Conservation (phyloP, 2,888 invertebrate genomes). For the Tubulanus polymorphus region DNA sequence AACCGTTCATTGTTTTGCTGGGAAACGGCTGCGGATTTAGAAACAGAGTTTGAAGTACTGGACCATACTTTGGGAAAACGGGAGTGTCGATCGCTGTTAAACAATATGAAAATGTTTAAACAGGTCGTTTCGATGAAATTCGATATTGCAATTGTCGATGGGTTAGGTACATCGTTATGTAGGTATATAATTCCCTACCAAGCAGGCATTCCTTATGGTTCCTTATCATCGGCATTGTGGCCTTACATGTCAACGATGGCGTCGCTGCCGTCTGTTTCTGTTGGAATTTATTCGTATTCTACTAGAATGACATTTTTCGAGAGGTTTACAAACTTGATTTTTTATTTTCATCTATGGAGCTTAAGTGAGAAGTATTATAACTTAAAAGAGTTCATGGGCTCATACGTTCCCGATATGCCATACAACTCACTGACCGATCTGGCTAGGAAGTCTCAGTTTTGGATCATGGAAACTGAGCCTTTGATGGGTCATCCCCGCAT, state of each 20-base stretch:
- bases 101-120: constrained; percentile 3
- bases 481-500: constrained; percentile 22
- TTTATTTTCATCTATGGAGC: background rate
- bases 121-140: constrained; percentile 7
- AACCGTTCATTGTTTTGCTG: too few species aligned
- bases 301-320: too few species aligned
- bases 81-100: constrained; percentile 6
- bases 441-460: background rate
- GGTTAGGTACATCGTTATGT: background rate
- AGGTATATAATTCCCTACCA: constrained; percentile 12
- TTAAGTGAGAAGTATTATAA: background rate
- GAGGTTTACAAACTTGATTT: background rate
- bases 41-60: constrained; percentile 9
- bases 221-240: background rate
- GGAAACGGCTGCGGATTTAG: too few species aligned
- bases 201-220: constrained; percentile 14
- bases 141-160: constrained; percentile 18
- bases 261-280: background rate
- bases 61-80: background rate
- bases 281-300: too few species aligned
- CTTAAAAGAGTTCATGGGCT: too few species aligned
- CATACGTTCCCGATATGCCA: background rate
- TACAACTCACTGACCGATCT: background rate
- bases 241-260: background rate
- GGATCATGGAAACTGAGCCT: constrained; percentile 20